These are phyloP conservation scores for Epinotia bilunana DNA, from an alignment of 2,888 invertebrate species.

Conservation along the genomic window DNA sequence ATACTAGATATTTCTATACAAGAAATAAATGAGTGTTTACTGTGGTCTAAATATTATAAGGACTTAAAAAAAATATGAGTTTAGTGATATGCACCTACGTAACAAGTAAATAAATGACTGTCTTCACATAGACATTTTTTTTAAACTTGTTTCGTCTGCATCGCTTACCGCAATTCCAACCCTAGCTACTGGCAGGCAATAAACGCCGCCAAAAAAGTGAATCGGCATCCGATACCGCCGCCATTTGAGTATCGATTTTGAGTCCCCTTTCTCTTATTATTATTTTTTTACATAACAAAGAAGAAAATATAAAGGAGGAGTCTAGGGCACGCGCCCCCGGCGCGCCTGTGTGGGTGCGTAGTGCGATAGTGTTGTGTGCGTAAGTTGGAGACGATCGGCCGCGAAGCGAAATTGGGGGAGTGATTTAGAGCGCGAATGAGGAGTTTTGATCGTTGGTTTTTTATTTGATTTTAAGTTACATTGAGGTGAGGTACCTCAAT, in stretches of 20 bases:
- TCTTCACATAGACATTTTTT: neutral
- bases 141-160: neutral
- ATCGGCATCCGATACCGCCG: slow-evolving; percentile 58
- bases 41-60: too few species aligned
- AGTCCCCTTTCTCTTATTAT: slow-evolving; percentile 82
- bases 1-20: too few species aligned
- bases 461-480: neutral
- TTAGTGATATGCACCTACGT: too few species aligned
- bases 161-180: slow-evolving; percentile 8
- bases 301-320: slow-evolving; percentile 83
- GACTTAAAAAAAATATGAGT: too few species aligned
- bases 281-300: slow-evolving; percentile 84
- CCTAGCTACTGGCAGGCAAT: slow-evolving; percentile 30
- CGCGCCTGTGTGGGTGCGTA: slow-evolving; percentile 56
- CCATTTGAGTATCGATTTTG: slow-evolving; percentile 80
- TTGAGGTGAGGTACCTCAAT: too few species aligned
- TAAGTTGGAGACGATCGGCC: slow-evolving; percentile 77
- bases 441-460: slow-evolving; percentile 59
- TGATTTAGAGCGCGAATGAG: slow-evolving; percentile 62
- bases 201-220: slow-evolving; percentile 48
- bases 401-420: slow-evolving; percentile 76
- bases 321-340: slow-evolving; percentile 75
- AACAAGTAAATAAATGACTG: neutral
- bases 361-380: slow-evolving; percentile 54
- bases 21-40: too few species aligned